Conservation (phyloP, 2,888 invertebrate genomes). For the Melolontha melolontha region DNA sequence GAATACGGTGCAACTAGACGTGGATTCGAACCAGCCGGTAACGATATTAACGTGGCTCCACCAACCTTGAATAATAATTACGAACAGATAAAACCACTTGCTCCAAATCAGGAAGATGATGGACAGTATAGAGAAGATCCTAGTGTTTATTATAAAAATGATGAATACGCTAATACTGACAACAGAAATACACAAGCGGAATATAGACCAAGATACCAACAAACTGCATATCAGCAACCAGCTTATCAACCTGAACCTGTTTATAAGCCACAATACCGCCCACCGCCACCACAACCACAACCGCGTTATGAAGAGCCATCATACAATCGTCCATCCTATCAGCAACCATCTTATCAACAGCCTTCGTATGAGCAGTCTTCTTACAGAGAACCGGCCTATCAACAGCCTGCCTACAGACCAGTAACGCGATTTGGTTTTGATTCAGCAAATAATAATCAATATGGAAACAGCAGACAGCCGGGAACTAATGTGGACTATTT, state of each 20-base stretch:
- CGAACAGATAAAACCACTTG: conserved; percentile 52
- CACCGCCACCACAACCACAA: conserved; percentile 1
- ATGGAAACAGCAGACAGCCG: conserved; percentile 69
- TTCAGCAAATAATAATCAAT: conserved; percentile 41
- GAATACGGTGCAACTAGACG: conserved; percentile 87
- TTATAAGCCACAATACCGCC: conserved; percentile 49
- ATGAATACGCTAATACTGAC: conserved; percentile 63
- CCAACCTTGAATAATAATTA: conserved; percentile 74
- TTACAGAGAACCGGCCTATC: conserved; percentile 54
- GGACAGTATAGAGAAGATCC: conserved; percentile 90
- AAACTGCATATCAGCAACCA: conserved; percentile 47
- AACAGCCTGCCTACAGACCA: conserved; percentile 58
- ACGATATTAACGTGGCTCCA: conserved; percentile 84
- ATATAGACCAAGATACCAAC: conserved; percentile 45
- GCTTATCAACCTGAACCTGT: conserved; percentile 48
- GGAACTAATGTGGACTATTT: conserved; percentile 79
- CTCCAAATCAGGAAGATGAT: conserved; percentile 81
- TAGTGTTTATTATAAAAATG: conserved; percentile 79
- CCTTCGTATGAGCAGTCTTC: conserved; percentile 51
- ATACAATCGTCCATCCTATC: conserved; percentile 50
- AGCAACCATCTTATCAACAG: conserved; percentile 51
- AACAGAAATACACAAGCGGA: conserved; percentile 42
- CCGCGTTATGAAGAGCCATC: conserved; percentile 52
- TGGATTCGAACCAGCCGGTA: conserved; percentile 85
- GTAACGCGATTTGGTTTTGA: conserved; percentile 61